Conservation (phyloP, 1,140 invertebrate species). For the Ectropis grisescens region DNA sequence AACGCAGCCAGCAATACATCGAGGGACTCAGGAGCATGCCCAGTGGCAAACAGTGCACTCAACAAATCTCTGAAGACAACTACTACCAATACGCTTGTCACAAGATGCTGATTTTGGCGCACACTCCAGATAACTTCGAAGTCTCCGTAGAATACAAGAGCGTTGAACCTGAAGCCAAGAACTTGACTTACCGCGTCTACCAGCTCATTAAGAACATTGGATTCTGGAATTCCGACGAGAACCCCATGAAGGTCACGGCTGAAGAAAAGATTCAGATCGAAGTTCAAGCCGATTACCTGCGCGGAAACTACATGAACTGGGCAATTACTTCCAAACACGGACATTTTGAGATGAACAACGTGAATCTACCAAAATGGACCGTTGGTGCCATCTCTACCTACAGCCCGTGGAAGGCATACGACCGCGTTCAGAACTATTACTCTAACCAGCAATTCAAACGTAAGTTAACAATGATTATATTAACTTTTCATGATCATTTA, state of each 20-base stretch:
- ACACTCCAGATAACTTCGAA: slow-evolving; percentile 62
- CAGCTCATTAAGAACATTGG: slow-evolving; percentile 28
- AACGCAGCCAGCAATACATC: slow-evolving; percentile 64
- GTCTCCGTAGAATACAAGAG: slow-evolving; percentile 63
- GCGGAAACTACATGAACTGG: slow-evolving; percentile 53
- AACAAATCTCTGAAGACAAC: slow-evolving; percentile 68
- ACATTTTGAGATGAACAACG: slow-evolving; percentile 41
- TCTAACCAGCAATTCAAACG: slow-evolving; percentile 46
- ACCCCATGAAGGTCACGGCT: slow-evolving; percentile 34
- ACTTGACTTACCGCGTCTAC: slow-evolving; percentile 39
- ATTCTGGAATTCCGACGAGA: slow-evolving; percentile 39
- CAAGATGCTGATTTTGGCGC: slow-evolving; percentile 60
- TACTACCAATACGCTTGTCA: slow-evolving; percentile 69
- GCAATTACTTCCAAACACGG: slow-evolving; percentile 49
- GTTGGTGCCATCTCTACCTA: slow-evolving; percentile 50
- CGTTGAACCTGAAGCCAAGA: slow-evolving; percentile 28
- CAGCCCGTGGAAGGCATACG: slow-evolving; percentile 36
- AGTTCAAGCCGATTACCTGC: slow-evolving; percentile 42
- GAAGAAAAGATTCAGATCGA: slow-evolving; percentile 64
- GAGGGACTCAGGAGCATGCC: slow-evolving; percentile 54
- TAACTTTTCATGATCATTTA: too few species aligned
- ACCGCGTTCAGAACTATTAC: slow-evolving; percentile 46
- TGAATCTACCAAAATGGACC: slow-evolving; percentile 38
- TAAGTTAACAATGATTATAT: too few species aligned
- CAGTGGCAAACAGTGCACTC: slow-evolving; percentile 54